Evolutionary conservation across 2,888 invertebrate species (phyloP), one percentile per base, ranked within the genome.

Genomic region (Pyrocoelia pectoralis): DNA sequence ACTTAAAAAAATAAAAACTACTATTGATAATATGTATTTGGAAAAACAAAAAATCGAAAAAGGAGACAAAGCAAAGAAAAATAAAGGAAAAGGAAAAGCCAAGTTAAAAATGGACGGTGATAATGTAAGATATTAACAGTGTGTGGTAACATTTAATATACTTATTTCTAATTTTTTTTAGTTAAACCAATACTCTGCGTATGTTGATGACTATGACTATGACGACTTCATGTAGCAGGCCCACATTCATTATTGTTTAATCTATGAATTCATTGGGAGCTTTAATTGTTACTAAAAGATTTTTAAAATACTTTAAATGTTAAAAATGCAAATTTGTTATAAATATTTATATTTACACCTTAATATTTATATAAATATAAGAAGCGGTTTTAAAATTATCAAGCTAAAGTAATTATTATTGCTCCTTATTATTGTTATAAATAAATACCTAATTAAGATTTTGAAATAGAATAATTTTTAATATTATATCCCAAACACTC

Each of bases 1-100:
- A 94, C 87, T 96, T 73, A 95, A 92, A 78, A 94, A 92, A 86
- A 87, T 96, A 76, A 94, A 94, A 82, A 86, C 90, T 74, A 87
- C 89, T 60, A 84, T 96, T 69, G 95, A 94, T 82, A 93, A 90
- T 81, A 83, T 97, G 73, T 91, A 90, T 78, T 88, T 92, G 77
- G 96, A 97, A 81, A 96, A 96, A 80, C 87, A 90, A 71, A 95
- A 95, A 83, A 83, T 91, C 65, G 95, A 94, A 79, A 95, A 94
- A 78, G 90, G 87, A 15, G 91, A 92, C 60, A 92, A 89, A 76
- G 77, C 85, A 56, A 94, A 93, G 84, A 93, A 94, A 81, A 86
- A 85, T 29, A 86, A 87, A 76, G 87, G 87, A 56, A 94, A 93
- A 79, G 90, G 89, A 69, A 94, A 94, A 78, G 91, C 90, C 53